Evolutionary conservation across 2,888 invertebrate species (phyloP), one percentile per base, ranked within the genome.

Genomic region (Mesorhabditis sp.): DNA sequence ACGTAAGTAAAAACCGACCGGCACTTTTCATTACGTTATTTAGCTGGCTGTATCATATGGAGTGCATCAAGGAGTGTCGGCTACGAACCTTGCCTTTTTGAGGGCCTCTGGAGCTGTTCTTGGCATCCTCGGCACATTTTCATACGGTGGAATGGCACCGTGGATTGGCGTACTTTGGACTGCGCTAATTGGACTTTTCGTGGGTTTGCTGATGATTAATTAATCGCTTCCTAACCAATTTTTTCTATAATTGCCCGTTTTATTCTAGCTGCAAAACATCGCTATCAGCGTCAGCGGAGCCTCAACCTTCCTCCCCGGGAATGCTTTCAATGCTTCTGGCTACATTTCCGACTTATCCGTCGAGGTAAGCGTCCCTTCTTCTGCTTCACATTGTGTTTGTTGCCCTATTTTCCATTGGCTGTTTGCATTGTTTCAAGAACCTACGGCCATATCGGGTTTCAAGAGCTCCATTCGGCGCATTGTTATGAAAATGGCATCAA

Each of bases 291-390:
- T 80, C 65, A 72, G 78, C 28, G 74, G 77, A 42, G 45, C 72
- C 0, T 82, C 83, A 5, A 73, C 79, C 7, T 71, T 77, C 45
- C 72, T 83, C 1, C 80, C 82, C 0, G 83, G 82, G n/a, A 80
- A 75, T 58, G 73, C 82, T 5, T 80, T 83, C 74, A 75, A 82
- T 62, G 74, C 78, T 5, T 62, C 43, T 6, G 79, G 74, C 10
- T 83, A 78, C 70, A 15, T 70, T 6, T 7, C 41, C 0, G 72
- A 68, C n/a, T 43, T 70, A 10, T 68, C 70, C 1, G 0, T 62
- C 0, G 4, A 13, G 15, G 72, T 73, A 28, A 62, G 65, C 45
- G 28, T 28, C 28, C 28, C 28, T 28, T 28, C 28, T 28, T 28
- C 28, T 28, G 28, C 28, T 28, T 28, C 28, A 28, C 28, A 28